These are phyloP conservation scores for Drosophila novamexicana DNA, from an alignment of 1,140 invertebrate species.

Conservation along the genomic window DNA sequence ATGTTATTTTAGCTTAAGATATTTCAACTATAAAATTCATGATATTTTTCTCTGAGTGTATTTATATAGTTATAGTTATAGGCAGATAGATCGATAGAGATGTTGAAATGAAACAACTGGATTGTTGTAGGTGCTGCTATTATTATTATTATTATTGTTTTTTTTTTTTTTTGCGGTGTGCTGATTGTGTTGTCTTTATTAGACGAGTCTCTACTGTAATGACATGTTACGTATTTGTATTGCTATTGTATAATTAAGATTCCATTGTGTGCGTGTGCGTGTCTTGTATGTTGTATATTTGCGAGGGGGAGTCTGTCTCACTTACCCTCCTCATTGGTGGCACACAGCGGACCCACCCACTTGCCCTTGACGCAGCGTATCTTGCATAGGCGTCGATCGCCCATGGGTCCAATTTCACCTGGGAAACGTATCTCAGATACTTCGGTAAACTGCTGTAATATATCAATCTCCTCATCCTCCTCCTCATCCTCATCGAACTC, in stretches of 20 bases:
- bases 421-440: slow-evolving; percentile 88
- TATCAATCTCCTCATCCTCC: slow-evolving; percentile 80
- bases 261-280: slow-evolving; percentile 41
- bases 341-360: slow-evolving; percentile 91
- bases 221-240: slow-evolving; percentile 45
- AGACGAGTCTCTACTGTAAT: slow-evolving; percentile 56
- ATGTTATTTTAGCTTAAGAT: background rate
- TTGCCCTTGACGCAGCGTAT: slow-evolving; percentile 92
- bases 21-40: background rate
- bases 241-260: slow-evolving; percentile 52
- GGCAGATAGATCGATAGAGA: background rate
- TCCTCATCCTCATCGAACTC: slow-evolving; percentile 81
- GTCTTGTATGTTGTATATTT: slow-evolving; percentile 39
- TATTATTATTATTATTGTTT: background rate
- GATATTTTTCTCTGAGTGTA: slow-evolving; percentile 9
- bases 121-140: slow-evolving; percentile 47
- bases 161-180: slow-evolving; percentile 26
- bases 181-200: slow-evolving; percentile 70
- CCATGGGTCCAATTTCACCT: slow-evolving; percentile 88
- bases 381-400: slow-evolving; percentile 90
- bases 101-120: slow-evolving; percentile 51
- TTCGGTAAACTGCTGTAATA: slow-evolving; percentile 81
- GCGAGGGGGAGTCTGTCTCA: slow-evolving; percentile 47
- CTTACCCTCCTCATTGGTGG: slow-evolving; percentile 85
- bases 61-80: background rate